Evolutionary conservation across 2,888 invertebrate genomes (phyloP).

Genomic region (Eueremaeus valkanovi): DNA sequence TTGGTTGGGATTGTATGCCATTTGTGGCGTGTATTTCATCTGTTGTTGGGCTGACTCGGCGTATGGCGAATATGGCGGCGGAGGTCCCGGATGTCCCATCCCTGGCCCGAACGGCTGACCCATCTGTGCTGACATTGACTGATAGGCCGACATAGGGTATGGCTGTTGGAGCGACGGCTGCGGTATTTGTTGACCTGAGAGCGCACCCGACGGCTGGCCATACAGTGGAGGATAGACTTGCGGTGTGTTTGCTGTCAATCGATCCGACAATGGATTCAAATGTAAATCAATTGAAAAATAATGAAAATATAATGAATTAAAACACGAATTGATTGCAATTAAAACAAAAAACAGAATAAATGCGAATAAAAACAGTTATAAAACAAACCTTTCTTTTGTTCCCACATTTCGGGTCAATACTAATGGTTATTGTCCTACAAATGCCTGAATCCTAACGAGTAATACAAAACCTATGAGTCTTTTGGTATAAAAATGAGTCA

Average conservation of each 20-base stretch:
- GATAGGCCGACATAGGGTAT: not conserved
- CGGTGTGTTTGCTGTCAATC: not conserved
- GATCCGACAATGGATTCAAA: not conserved
- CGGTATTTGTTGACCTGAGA: not conserved
- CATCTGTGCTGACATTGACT: not conserved
- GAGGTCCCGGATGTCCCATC: not conserved
- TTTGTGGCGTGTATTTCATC: slow-evolving; percentile 25
- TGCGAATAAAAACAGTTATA: not conserved
- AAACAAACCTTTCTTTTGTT: slow-evolving; percentile 14
- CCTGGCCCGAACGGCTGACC: not conserved
- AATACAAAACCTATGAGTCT: no score
- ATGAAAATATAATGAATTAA: not conserved
- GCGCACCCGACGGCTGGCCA: not conserved
- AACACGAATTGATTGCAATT: not conserved
- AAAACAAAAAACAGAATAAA: not conserved
- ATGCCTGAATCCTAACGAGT: no score
- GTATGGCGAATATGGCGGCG: slow-evolving; percentile 4
- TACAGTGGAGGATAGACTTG: not conserved
- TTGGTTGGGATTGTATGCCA: slow-evolving; percentile 16
- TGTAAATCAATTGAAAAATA: not conserved
- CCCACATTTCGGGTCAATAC: slow-evolving; percentile 6
- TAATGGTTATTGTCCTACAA: not conserved
- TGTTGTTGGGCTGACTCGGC: not conserved
- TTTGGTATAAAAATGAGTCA: not conserved
- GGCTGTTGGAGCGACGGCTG: not conserved